A percentile compares a stretch with the other conserved stretches of the same genome.
Conservation (phyloP, 92 coral and sea anemone species). For the Micromussa lordhowensis region DNA sequence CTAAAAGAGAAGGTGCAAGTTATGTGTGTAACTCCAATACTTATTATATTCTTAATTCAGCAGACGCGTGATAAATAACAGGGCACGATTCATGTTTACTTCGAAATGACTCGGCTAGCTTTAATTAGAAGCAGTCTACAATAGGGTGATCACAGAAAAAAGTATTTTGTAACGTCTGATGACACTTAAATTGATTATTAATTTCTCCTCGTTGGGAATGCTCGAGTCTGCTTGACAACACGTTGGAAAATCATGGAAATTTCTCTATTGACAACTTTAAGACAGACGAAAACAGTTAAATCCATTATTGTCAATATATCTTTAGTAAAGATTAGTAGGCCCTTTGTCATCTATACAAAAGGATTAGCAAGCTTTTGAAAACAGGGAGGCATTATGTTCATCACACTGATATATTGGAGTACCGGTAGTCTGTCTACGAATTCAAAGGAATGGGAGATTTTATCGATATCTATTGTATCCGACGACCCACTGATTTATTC, state of each 20-base stretch:
- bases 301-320: neutral
- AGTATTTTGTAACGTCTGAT: neutral
- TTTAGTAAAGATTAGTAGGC: neutral
- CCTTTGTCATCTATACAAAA: neutral
- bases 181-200: neutral
- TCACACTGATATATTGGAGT: neutral
- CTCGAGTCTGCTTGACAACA: no score
- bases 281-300: neutral
- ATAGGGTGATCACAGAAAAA: no score
- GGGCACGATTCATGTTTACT: neutral
- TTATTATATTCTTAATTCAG: neutral
- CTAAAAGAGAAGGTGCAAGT: neutral
- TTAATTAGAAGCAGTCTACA: no score
- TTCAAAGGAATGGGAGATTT: neutral
- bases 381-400: neutral
- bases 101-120: neutral
- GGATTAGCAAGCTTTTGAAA: neutral
- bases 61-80: neutral
- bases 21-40: neutral
- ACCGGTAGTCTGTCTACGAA: no score
- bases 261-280: neutral
- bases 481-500: neutral
- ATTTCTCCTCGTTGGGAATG: neutral
- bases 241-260: no score
- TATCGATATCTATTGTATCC: neutral